These are phyloP conservation scores for Bursaphelenchus okinawaensis DNA, from an alignment of 2,888 invertebrate genomes.

Conservation along the genomic window DNA sequence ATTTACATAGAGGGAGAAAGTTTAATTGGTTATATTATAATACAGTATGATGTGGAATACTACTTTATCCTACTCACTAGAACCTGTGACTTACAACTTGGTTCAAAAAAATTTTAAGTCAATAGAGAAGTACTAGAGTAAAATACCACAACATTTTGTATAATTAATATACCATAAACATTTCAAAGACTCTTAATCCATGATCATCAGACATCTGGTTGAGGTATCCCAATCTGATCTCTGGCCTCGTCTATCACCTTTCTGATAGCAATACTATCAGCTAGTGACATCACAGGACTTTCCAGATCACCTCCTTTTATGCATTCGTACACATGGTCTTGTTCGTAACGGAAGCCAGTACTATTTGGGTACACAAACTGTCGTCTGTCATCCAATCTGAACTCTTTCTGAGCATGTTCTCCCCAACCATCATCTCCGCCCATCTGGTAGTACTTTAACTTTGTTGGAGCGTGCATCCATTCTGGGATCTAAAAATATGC, in stretches of 20 bases:
- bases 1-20: no score
- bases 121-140: no score
- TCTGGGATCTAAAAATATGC: constrained; percentile 2
- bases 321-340: constrained; percentile 20
- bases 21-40: no score
- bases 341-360: constrained; percentile 17
- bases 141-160: no score
- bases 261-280: constrained; percentile 9
- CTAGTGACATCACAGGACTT: constrained; percentile 13
- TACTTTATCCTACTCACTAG: no score
- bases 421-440: background rate
- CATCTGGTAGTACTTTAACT: background rate
- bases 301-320: constrained; percentile 10
- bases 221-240: background rate
- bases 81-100: no score
- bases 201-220: background rate
- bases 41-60: no score
- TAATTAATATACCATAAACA: no score
- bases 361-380: constrained; percentile 14
- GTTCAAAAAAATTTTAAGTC: no score
- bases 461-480: background rate
- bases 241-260: constrained; percentile 13
- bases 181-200: background rate
- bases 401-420: background rate
- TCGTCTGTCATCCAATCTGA: background rate